phyloP scores from a whole-genome alignment of 2,888 invertebrate genomes.

The Meloe dianella region DNA sequence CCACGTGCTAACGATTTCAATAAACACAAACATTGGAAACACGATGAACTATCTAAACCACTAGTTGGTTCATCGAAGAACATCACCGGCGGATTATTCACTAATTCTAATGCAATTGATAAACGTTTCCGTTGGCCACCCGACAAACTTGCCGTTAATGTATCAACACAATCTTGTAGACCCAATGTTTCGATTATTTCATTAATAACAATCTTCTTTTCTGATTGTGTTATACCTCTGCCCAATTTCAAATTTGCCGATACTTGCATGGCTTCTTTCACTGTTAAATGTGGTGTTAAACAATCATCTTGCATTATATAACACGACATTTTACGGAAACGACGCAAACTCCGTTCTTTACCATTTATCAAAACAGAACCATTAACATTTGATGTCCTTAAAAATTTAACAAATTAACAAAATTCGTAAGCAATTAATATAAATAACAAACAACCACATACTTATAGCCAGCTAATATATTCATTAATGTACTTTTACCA shows the following conservation, averaged over 20 bases:
- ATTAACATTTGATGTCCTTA: background rate
- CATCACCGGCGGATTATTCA: constrained; percentile 97
- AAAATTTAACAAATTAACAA: too few relatives aligned
- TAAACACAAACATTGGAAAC: constrained; percentile 91
- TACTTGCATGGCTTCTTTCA: constrained; percentile 93
- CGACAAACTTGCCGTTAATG: constrained; percentile 67
- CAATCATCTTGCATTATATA: constrained; percentile 98
- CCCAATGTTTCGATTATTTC: constrained; percentile 91
- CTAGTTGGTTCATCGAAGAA: constrained; percentile 98
- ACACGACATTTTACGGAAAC: constrained; percentile 90
- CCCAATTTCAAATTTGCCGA: constrained; percentile 90
- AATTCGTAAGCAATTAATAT: too few relatives aligned
- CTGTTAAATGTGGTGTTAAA: constrained; percentile 88
- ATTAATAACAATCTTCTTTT: background rate
- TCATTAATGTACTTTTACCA: constrained; percentile 91
- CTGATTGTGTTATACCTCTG: constrained; percentile 59
- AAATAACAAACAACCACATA: constrained; percentile 52
- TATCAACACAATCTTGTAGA: constrained; percentile 67
- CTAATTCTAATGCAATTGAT: constrained; percentile 91
- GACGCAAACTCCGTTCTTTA: constrained; percentile 79
- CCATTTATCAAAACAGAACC: constrained; percentile 88
- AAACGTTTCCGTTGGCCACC: constrained; percentile 95
- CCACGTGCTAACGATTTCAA: constrained; percentile 85
- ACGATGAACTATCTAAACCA: constrained; percentile 93
- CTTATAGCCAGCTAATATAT: constrained; percentile 95